A percentile compares a stretch with the other conserved stretches of the same genome.
These are phyloP conservation scores for Lypha dubia DNA, from an alignment of 2,888 invertebrate species.

Conservation along the genomic window DNA sequence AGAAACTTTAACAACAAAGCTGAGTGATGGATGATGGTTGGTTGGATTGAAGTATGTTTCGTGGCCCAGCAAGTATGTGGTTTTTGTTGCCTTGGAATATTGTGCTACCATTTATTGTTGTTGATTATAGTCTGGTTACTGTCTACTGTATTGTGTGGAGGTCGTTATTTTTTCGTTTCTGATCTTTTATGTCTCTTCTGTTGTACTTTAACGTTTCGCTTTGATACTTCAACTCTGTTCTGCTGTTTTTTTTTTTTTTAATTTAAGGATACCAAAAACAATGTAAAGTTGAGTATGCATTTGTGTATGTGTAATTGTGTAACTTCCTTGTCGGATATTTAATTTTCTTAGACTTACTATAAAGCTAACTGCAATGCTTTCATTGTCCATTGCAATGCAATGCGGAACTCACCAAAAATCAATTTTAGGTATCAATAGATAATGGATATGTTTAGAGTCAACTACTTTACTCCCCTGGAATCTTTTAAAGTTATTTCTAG, in stretches of 20 bases:
- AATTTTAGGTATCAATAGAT: too few relatives aligned
- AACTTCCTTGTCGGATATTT: too few relatives aligned
- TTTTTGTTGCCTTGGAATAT: constrained; percentile 67
- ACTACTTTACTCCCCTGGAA: too few relatives aligned
- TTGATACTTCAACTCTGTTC: constrained; percentile 42
- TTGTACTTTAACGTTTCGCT: constrained; percentile 31
- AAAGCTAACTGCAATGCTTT: too few relatives aligned
- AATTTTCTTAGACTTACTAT: too few relatives aligned
- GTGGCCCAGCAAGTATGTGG: constrained; percentile 61
- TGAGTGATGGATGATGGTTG: constrained; percentile 76
- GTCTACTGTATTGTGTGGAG: constrained; percentile 80
- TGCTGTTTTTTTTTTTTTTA: constrained; percentile 17
- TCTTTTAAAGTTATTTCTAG: too few relatives aligned
- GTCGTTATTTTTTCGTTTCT: constrained; percentile 80
- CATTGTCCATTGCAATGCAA: too few relatives aligned
- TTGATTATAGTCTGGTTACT: constrained; percentile 78
- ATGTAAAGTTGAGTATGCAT: background rate
- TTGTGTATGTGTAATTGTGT: background rate
- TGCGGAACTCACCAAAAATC: too few relatives aligned
- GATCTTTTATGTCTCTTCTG: constrained; percentile 71
- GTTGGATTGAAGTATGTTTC: constrained; percentile 76
- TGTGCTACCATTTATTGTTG: constrained; percentile 68
- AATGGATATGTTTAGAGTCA: too few relatives aligned
- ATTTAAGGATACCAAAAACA: constrained; percentile 51
- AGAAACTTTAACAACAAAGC: constrained; percentile 47